These are phyloP conservation scores for Cryptocephalus primarius DNA, from an alignment of 2,888 invertebrate genomes.

Conservation along the genomic window DNA sequence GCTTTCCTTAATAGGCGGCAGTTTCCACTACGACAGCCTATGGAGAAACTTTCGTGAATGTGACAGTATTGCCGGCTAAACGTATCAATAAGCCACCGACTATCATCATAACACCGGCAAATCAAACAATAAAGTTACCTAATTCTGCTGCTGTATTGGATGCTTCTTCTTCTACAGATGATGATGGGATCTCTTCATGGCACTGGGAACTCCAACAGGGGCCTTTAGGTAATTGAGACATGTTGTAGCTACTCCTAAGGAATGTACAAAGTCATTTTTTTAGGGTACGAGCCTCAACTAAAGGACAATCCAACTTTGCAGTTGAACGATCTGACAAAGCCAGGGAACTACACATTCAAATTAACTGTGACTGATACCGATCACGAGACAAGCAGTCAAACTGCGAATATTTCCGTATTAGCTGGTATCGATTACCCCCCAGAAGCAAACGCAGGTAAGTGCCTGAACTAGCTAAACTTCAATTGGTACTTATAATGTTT, in stretches of 20 bases:
- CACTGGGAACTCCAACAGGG: constrained; percentile 89
- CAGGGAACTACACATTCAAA: constrained; percentile 85
- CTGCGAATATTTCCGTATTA: constrained; percentile 79
- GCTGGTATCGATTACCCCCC: constrained; percentile 92
- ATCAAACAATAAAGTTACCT: constrained; percentile 80
- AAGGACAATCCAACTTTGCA: constrained; percentile 74
- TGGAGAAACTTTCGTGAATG: constrained; percentile 78
- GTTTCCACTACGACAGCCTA: constrained; percentile 70
- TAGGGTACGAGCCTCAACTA: constrained; percentile 68
- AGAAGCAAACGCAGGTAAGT: constrained; percentile 77
- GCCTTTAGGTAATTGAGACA: constrained; percentile 44
- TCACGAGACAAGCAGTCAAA: constrained; percentile 73
- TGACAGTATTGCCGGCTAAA: constrained; percentile 77
- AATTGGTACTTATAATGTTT: background rate
- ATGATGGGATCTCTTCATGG: constrained; percentile 77
- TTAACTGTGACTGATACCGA: constrained; percentile 88
- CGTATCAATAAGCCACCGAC: constrained; percentile 74
- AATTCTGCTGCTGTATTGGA: constrained; percentile 86
- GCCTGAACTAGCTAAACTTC: background rate
- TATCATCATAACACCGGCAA: constrained; percentile 75
- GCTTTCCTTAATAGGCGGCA: constrained; percentile 35
- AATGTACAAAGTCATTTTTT: constrained; percentile 3
- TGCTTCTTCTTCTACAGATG: constrained; percentile 55
- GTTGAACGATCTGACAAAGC: constrained; percentile 68
- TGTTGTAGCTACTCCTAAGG: background rate